These are phyloP conservation scores for Capreolus pygargus DNA, from an alignment of 2,113 vertebrate genomes.

Conservation along the genomic window DNA sequence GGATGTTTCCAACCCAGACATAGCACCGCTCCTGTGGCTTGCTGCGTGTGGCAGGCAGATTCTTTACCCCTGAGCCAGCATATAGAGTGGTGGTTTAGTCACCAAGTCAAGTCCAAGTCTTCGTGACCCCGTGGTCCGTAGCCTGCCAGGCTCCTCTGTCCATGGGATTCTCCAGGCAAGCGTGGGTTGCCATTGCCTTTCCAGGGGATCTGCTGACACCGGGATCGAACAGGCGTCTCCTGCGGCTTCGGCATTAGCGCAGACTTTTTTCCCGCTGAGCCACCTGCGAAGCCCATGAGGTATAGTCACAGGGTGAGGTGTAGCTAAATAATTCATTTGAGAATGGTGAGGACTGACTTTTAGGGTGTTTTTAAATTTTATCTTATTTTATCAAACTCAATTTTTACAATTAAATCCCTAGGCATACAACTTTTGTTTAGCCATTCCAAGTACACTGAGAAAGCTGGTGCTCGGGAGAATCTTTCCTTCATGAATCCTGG, in stretches of 20 bases:
- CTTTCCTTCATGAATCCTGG: neutral
- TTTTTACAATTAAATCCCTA: neutral
- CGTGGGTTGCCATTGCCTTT: neutral
- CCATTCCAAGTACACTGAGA: neutral
- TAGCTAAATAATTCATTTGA: neutral
- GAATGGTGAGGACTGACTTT: neutral
- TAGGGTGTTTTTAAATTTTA: neutral
- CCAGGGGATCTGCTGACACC: neutral
- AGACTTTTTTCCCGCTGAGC: neutral
- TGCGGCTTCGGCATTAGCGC: neutral
- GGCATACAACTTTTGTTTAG: neutral
- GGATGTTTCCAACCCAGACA: neutral
- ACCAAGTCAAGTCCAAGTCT: neutral
- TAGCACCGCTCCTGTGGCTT: neutral
- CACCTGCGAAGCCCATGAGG: neutral
- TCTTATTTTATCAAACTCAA: neutral
- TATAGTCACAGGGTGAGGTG: too few relatives aligned
- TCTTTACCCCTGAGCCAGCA: neutral
- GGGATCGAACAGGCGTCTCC: neutral
- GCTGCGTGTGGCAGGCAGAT: neutral
- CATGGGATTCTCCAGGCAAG: neutral
- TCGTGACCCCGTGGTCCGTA: neutral
- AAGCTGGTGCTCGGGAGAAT: neutral
- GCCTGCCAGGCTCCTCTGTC: neutral
- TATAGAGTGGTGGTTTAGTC: neutral